A percentile compares a stretch with the other conserved stretches of the same genome.
Evolutionary conservation across 2,797 vertebrate genomes (phyloP).

Genomic region (Euphonia xanthogaster): DNA sequence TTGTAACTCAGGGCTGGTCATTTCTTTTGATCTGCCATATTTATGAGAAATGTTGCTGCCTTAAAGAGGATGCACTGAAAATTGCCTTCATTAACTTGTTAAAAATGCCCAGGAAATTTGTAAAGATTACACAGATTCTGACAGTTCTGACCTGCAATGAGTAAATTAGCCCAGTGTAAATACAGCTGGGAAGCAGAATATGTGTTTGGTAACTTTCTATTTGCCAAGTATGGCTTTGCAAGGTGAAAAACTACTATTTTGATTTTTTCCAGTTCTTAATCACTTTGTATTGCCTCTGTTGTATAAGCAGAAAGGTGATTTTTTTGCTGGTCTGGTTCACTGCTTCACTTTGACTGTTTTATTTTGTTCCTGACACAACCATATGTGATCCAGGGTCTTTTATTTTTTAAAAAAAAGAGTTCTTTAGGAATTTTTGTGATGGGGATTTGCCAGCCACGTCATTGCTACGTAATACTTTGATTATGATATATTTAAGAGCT

Average conservation of each 20-base stretch:
- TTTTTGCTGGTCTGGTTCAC: neutral
- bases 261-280: neutral
- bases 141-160: neutral
- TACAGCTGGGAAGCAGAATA: neutral
- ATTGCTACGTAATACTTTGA: neutral
- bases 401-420: neutral
- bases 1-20: neutral
- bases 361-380: neutral
- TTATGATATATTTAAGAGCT: neutral
- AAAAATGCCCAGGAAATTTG: neutral
- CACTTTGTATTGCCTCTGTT: neutral
- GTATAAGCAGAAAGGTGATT: neutral
- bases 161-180: neutral
- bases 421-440: neutral
- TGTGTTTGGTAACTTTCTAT: neutral
- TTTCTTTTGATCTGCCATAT: neutral
- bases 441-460: neutral
- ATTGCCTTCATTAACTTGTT: neutral
- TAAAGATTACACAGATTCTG: neutral
- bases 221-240: neutral
- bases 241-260: neutral
- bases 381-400: neutral
- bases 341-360: neutral
- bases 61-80: neutral
- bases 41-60: neutral